phyloP scores from a whole-genome alignment of 2,888 invertebrate species.

The Xanthorhoe spadicearia region DNA sequence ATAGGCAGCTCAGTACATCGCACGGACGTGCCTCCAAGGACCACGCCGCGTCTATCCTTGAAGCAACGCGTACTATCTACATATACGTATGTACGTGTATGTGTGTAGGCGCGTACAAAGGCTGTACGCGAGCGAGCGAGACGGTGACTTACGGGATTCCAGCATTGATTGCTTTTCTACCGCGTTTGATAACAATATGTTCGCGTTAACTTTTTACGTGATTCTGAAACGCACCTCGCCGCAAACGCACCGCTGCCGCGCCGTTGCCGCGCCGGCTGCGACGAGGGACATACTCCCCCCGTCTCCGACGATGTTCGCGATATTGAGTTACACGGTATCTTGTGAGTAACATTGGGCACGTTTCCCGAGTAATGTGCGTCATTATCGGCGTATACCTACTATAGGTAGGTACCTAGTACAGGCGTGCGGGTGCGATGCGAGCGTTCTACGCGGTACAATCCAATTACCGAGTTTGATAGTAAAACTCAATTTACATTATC shows the following conservation, averaged over 20 bases:
- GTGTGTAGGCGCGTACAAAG: too few species aligned
- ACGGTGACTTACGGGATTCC: slow-evolving; percentile 32
- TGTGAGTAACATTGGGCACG: slow-evolving; percentile 15
- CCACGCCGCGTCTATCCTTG: too few species aligned
- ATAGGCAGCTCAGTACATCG: not conserved
- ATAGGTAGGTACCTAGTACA: too few species aligned
- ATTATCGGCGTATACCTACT: slow-evolving; percentile 1
- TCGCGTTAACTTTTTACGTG: slow-evolving; percentile 34
- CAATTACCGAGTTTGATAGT: slow-evolving; percentile 19
- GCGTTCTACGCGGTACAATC: slow-evolving; percentile 5
- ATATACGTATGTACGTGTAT: too few species aligned
- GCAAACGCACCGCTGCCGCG: slow-evolving; percentile 5
- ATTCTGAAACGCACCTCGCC: slow-evolving; percentile 26
- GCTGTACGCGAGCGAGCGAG: slow-evolving; percentile 19
- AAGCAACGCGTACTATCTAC: too few species aligned
- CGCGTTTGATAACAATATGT: slow-evolving; percentile 39
- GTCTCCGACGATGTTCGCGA: slow-evolving; percentile 19
- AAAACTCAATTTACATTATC: slow-evolving; percentile 18
- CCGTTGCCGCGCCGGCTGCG: slow-evolving; percentile 1
- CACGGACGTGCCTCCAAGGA: too few species aligned
- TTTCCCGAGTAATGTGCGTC: slow-evolving; percentile 2
- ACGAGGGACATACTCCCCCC: not conserved
- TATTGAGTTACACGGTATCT: slow-evolving; percentile 22
- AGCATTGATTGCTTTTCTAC: slow-evolving; percentile 44
- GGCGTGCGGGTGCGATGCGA: not conserved